Evolutionary conservation across 2,888 invertebrate species (phyloP).

Genomic region (Anodontia alba): DNA sequence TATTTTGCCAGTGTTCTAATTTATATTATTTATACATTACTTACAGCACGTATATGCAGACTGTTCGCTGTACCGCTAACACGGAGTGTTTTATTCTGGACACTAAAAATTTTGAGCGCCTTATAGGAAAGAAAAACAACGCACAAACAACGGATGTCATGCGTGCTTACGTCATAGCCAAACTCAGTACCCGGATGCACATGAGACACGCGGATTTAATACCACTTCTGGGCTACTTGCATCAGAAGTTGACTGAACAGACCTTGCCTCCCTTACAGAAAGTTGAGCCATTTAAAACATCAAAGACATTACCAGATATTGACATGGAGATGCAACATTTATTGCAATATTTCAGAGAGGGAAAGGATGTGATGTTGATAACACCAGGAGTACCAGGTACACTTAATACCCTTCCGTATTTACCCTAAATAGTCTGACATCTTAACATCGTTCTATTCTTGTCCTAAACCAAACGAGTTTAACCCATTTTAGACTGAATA

Average conservation of each 20-base stretch:
- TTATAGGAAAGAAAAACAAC: constrained; percentile 78
- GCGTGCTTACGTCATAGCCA: constrained; percentile 71
- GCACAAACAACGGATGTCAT: constrained; percentile 73
- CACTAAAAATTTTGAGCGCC: constrained; percentile 81
- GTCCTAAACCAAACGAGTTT: too few species aligned
- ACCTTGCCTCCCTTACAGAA: constrained; percentile 65
- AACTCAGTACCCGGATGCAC: constrained; percentile 71
- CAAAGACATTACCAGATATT: constrained; percentile 74
- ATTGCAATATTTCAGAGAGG: constrained; percentile 72
- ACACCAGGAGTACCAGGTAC: constrained; percentile 57
- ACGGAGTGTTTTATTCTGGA: constrained; percentile 82
- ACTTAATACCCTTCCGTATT: too few species aligned
- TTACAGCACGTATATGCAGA: constrained; percentile 79
- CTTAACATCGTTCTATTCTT: too few species aligned
- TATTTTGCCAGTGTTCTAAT: too few species aligned
- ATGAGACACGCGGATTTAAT: constrained; percentile 74
- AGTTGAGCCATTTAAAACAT: constrained; percentile 68
- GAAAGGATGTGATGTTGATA: constrained; percentile 65
- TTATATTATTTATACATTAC: too few species aligned
- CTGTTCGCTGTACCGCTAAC: constrained; percentile 77
- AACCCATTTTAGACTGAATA: too few species aligned
- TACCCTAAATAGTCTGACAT: too few species aligned
- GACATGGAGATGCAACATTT: constrained; percentile 73
- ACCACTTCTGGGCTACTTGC: constrained; percentile 74
- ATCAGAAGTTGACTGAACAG: constrained; percentile 76